Base-by-base conservation (phyloP, 2,113 vertebrate genomes). In the Mesitornis unicolor region DNA sequence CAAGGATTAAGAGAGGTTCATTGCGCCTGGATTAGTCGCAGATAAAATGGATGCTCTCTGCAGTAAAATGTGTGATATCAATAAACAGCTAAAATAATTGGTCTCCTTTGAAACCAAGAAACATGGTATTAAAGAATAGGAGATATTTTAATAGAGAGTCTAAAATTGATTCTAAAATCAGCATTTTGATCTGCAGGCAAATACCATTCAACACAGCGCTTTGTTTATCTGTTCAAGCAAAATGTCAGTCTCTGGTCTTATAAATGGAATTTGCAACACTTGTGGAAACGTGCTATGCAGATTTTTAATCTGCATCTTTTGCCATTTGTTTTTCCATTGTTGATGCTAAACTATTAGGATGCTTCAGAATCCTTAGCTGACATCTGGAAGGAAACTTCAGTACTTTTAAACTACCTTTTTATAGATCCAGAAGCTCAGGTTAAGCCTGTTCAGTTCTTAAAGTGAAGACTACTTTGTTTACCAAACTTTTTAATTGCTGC, bases 151-250 rank as follows among this genome's bases (percentile, higher is more conserved):
- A 26, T 96, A 22, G 53, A 88, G 47, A 47, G 22, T 45, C 38
- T 92, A 93, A 84, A 95, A 69, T 36, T 71, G 53, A 53, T 93
- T 90, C 24, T 81, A 15, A 89, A 91, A 86, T 80, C 35, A 68
- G 33, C 4, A 12, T 94, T 96, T 92, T 93, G 63, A 86, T 96
- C 78, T 93, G 18, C 54, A 83, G 67, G 84, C 63, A 94, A 87
- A 93, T 94, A 61, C 48, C 29, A 29, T 89, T 95, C 84, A 91
- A n/a, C 45, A 90, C 43, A 16, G 59, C 2, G 4, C 73, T 90
- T 89, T 77, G 35, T 90, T 87, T 93, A 48, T 94, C 74, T 84
- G 13, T 89, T 81, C 89, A 95, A 48, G 63, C 79, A 90, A 95
- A 90, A 89, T 89, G 86, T 89, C 80, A 86, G 38, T 69, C 50